phyloP scores from a whole-genome alignment of 1,140 invertebrate species.

The Pristionchus pacificus region DNA sequence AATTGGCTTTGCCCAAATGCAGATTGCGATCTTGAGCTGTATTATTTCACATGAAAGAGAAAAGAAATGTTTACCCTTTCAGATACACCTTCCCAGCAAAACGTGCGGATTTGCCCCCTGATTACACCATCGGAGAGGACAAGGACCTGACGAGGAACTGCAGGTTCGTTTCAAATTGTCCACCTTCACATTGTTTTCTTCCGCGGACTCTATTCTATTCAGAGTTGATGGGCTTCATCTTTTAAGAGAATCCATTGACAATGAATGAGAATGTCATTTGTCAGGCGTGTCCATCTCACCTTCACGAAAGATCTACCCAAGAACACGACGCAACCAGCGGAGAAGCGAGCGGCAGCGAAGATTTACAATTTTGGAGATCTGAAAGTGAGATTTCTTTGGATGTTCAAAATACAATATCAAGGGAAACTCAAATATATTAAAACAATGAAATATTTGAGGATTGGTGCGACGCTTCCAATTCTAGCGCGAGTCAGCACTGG shows the following conservation, averaged over 20 bases:
- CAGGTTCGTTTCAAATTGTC: too few relatives aligned
- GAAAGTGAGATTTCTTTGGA: not conserved
- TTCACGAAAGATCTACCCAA: not conserved
- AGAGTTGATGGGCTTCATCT: too few relatives aligned
- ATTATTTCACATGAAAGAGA: too few relatives aligned
- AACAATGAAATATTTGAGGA: too few relatives aligned
- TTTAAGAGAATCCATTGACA: too few relatives aligned
- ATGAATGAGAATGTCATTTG: too few relatives aligned
- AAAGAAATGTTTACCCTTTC: too few relatives aligned
- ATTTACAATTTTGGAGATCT: not conserved
- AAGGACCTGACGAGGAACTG: not conserved
- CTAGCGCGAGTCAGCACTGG: not conserved
- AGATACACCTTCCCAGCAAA: not conserved
- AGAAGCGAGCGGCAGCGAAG: not conserved
- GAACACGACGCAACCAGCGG: not conserved
- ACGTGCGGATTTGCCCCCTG: not conserved
- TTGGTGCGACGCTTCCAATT: not conserved
- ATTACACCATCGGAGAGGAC: not conserved
- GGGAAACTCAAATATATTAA: too few relatives aligned
- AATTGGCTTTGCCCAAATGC: too few relatives aligned
- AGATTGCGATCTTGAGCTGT: too few relatives aligned
- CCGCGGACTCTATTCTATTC: too few relatives aligned
- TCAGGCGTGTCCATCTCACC: not conserved
- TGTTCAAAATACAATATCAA: not conserved
- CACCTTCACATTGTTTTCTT: too few relatives aligned